phyloP scores from a whole-genome alignment of 2,797 vertebrate genomes.

The Chaetodon trifasciatus region DNA sequence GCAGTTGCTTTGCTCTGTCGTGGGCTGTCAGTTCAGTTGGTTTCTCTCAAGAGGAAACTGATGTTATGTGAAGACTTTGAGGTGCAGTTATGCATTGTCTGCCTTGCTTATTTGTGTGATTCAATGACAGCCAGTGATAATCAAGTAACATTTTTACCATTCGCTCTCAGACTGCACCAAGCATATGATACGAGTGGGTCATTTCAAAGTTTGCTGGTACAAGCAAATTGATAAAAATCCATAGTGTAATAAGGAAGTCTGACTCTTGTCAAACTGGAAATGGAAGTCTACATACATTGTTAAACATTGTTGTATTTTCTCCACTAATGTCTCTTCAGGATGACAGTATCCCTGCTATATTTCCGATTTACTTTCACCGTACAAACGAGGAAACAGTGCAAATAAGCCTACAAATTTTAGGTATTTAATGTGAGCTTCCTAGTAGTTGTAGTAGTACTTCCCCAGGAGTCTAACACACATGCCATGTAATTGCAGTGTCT shows the following conservation, averaged over 20 bases:
- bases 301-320: neutral
- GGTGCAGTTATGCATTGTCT: neutral
- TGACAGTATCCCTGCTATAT: neutral
- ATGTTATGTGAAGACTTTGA: neutral
- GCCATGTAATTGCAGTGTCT: neutral
- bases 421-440: neutral
- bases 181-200: neutral
- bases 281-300: neutral
- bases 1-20: neutral
- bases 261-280: neutral
- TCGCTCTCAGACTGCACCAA: neutral
- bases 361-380: neutral
- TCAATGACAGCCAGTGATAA: neutral
- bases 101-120: neutral
- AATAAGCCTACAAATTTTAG: neutral
- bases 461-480: neutral
- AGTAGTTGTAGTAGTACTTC: too few relatives aligned
- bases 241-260: neutral
- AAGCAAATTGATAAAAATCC: neutral
- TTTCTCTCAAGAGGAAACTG: constrained; percentile 9
- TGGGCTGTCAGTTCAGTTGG: neutral
- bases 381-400: neutral
- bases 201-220: neutral
- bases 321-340: neutral
- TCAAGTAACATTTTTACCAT: neutral